Base-by-base conservation (phyloP, 92 coral and sea anemone species). In the Palythoa caribaeorum region DNA sequence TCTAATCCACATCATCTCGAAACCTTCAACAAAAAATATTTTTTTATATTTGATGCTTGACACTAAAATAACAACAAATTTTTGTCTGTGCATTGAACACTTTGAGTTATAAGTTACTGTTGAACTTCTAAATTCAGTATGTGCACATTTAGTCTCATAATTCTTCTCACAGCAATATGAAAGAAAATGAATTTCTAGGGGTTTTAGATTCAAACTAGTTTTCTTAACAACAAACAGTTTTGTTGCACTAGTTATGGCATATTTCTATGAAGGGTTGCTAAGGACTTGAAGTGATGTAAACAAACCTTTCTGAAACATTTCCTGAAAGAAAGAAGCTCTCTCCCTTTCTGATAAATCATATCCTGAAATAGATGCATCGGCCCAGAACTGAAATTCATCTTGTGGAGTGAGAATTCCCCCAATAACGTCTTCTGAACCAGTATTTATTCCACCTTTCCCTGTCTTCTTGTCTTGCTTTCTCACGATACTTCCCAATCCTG, bases 371-470 rank as follows among this genome's bases (percentile, higher is more conserved):
- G 98, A 93, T 4, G 99, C 98, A 91, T 97, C 99, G 21, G 98
- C 96, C 99, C 99, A 97, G 80, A 94, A 97, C 60, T 95, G 98
- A 77, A 97, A 95, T 83, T 97, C 99, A 89, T 97, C 99, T 80
- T 95, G 97, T 10, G 98, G 99, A 2, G 99, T 97, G 85, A 97
- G 88, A 88, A 97, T 95, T 38, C 98, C 99, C 55, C 98, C 97
- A 83, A 97, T 52, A 72, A 92, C 93, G 5, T 79, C 92, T 87
- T 92, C 95, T 78, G 92, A 93, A 48, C 91, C 99, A 40, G 90
- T 78, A 51, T 79, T 80, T 79, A 86, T 84, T 19, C 84, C 84
- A 72, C 88, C 83, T 19, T 83, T 7, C 84, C 88, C 86, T 17
- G 91, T 66, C 55, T 74, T 83, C 74, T 78, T 92, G 77, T 97